Evolutionary conservation across 35 echinoderm and acorn worm genomes (phyloP).

Genomic region (Eucidaris tribuloides): DNA sequence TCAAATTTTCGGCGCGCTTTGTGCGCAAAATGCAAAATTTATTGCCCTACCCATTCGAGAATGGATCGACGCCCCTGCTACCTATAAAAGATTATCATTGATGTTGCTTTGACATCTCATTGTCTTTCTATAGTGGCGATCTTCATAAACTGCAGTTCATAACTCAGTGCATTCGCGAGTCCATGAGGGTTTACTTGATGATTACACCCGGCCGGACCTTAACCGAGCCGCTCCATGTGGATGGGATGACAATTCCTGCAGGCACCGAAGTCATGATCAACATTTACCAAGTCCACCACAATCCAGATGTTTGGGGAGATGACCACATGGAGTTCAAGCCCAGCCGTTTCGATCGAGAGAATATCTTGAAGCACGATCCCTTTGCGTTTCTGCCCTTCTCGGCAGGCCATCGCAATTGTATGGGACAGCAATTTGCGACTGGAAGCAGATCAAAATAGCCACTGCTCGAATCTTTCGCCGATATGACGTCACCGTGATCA

Average conservation of each 20-base stretch:
- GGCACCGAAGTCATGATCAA: conserved; percentile 6
- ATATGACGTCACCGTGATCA: neutral
- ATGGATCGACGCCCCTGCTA: too few species aligned
- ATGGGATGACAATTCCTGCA: conserved; percentile 27
- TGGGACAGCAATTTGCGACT: conserved; percentile 42
- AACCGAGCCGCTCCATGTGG: neutral
- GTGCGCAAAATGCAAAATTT: too few species aligned
- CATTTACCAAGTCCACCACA: conserved; percentile 47
- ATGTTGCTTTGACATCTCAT: too few species aligned
- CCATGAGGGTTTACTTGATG: conserved; percentile 37
- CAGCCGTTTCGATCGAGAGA: neutral
- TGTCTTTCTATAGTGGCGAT: too few species aligned
- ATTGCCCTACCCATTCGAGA: too few species aligned
- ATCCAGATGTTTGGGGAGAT: conserved; percentile 46
- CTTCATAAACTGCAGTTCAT: conserved; percentile 13
- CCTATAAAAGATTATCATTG: too few species aligned
- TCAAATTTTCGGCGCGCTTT: too few species aligned
- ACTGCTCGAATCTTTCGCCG: neutral
- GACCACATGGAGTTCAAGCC: conserved; percentile 43
- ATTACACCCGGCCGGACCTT: neutral
- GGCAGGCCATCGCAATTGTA: conserved; percentile 8
- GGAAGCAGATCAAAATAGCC: conserved; percentile 8
- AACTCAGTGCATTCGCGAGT: conserved; percentile 48
- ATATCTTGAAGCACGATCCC: neutral
- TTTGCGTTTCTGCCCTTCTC: conserved; percentile 18